These are phyloP conservation scores for Lophochroa leadbeateri DNA, from an alignment of 2,113 vertebrate genomes.

Conservation along the genomic window DNA sequence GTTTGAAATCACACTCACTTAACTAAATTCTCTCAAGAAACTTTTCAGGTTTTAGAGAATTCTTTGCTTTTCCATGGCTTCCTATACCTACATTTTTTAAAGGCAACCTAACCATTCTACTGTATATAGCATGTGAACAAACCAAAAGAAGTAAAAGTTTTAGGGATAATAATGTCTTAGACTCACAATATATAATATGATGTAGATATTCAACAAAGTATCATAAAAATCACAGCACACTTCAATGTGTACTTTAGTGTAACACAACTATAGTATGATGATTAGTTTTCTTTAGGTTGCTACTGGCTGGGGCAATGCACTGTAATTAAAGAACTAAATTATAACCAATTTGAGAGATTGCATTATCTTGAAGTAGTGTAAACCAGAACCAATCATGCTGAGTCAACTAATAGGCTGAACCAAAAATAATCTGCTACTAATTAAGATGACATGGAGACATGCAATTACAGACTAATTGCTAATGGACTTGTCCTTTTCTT, in stretches of 20 bases:
- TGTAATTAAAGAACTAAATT: conserved; percentile 63
- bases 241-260: not conserved
- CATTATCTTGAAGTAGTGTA: conserved; percentile 30
- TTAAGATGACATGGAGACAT: conserved; percentile 35
- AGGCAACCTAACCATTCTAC: not conserved
- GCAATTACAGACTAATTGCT: conserved; percentile 12
- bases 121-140: not conserved
- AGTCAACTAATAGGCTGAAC: conserved; percentile 19
- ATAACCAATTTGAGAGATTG: conserved; percentile 15
- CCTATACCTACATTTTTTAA: not conserved
- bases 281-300: conserved; percentile 8
- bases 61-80: not conserved
- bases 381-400: conserved; percentile 15
- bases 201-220: not conserved
- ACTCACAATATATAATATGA: not conserved
- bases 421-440: conserved; percentile 14
- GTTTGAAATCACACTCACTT: not conserved
- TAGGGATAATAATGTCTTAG: not conserved
- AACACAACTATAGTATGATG: not conserved
- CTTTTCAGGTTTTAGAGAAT: not conserved
- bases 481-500: not conserved
- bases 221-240: not conserved
- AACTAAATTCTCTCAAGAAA: not conserved
- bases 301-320: not conserved
- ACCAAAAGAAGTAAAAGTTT: not conserved